Evolutionary conservation across 2,888 invertebrate genomes (phyloP), one percentile per base, ranked within the genome.

Genomic region (Drosophila antonietae): DNA sequence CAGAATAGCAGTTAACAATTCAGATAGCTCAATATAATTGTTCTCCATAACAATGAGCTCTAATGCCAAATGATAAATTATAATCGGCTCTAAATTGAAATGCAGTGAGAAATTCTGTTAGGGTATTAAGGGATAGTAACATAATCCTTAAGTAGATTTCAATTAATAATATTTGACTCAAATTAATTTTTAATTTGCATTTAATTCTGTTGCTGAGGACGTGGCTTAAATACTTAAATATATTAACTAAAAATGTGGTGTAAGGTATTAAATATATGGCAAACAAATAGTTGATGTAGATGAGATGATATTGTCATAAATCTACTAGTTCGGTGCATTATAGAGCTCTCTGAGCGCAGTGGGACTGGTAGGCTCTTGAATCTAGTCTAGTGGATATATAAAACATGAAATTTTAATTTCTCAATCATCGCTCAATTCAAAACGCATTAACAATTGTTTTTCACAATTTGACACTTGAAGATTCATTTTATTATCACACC

Each of bases 401-500:
- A n/a, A n/a, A n/a, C n/a, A n/a, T n/a, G n/a, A n/a, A n/a, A n/a
- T n/a, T n/a, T n/a, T n/a, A n/a, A 28, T 28, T 28, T 28, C 7
- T 28, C 28, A 8, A 1, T 8, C 28, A 35, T 2, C 7, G 6
- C 31, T 10, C 3, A 18, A n/a, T 51, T 33, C 2, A 33, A 7
- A 18, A 51, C 33, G 7, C 33, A 7, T 51, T 33, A 5, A 6
- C 23, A 49, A 37, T 28, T 39, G 10, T 31, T 46, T 23, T 33
- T 15, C 18, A 41, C n/a, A 41, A 31, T 52, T 49, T 57, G 60
- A 60, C 43, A 75, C 49, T 65, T 62, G 44, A 51, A 57, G 55
- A 57, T 77, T 77, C 51, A 56, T 83, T 80, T 80, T 80, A 87
- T 73, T 84, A 87, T 87, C 83, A 83, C 85, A 84, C 82, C 66